Conservation (phyloP, 2,113 vertebrate species). For the Scolopax mira region DNA sequence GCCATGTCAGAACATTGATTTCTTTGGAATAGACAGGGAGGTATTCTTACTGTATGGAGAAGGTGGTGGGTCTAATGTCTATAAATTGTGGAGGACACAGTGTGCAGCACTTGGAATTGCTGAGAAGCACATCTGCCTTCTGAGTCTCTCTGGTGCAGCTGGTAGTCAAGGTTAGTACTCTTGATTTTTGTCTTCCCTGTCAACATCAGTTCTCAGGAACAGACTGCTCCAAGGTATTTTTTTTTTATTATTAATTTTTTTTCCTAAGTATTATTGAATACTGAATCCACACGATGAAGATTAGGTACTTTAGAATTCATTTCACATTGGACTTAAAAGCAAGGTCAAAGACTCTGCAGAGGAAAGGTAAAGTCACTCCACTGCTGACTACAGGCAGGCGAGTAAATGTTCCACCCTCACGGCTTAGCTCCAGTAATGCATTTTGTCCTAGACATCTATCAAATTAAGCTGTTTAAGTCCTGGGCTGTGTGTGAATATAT, state of each 20-base stretch:
- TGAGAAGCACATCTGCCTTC: background rate
- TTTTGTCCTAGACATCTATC: background rate
- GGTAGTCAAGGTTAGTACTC: background rate
- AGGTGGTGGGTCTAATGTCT: background rate
- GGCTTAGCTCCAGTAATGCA: background rate
- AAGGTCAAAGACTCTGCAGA: slow-evolving; percentile 63
- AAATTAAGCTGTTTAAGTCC: background rate
- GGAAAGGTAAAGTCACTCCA: background rate
- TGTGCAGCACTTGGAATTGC: background rate
- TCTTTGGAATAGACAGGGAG: background rate
- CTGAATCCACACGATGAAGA: background rate
- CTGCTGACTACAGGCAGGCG: slow-evolving; percentile 13
- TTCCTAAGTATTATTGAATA: background rate
- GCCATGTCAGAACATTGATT: rapidly evolving
- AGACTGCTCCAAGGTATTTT: background rate
- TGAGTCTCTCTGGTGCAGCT: background rate
- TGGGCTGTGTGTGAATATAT: background rate
- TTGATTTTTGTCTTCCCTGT: slow-evolving; percentile 4
- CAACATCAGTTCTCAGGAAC: background rate
- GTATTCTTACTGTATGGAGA: background rate
- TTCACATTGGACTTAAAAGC: slow-evolving; percentile 56
- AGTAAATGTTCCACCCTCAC: background rate
- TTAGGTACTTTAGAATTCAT: slow-evolving; percentile 14
- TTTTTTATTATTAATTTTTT: background rate
- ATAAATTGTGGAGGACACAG: background rate